These are phyloP conservation scores for Nymphicus hollandicus DNA, from an alignment of 2,113 vertebrate genomes.

Conservation along the genomic window DNA sequence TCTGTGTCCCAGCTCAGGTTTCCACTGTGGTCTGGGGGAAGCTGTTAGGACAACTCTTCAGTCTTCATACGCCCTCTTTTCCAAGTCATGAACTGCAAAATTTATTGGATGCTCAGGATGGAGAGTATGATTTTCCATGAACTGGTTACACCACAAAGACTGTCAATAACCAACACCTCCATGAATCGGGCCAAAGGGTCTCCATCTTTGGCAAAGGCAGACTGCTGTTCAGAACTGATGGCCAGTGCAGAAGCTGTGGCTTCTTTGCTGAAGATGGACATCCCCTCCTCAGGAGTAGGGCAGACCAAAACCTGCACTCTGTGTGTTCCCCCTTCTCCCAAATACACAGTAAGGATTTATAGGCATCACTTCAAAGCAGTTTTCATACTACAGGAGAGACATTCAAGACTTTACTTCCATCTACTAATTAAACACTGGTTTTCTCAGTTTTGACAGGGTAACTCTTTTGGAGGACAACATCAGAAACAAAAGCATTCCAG, in stretches of 20 bases:
- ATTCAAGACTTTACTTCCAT: background rate
- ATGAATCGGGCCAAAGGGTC: background rate
- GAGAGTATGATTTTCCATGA: background rate
- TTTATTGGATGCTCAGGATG: background rate
- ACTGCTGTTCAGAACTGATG: background rate
- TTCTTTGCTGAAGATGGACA: background rate
- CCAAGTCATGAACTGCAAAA: background rate
- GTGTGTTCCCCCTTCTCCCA: background rate
- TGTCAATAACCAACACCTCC: background rate
- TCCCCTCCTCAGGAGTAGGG: background rate
- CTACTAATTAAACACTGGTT: background rate
- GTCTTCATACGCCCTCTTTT: background rate
- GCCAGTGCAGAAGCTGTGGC: background rate
- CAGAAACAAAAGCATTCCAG: background rate
- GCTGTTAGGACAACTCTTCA: background rate
- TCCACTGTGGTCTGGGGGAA: background rate
- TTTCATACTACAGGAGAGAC: background rate
- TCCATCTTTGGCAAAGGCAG: background rate
- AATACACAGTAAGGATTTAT: background rate
- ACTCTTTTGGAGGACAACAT: background rate
- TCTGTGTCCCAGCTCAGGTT: background rate
- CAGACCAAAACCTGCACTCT: background rate
- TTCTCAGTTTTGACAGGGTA: background rate
- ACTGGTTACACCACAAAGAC: background rate
- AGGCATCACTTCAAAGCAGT: background rate